These are phyloP conservation scores for Salvelinus namaycush DNA, from an alignment of 2,113 vertebrate species.

Conservation along the genomic window DNA sequence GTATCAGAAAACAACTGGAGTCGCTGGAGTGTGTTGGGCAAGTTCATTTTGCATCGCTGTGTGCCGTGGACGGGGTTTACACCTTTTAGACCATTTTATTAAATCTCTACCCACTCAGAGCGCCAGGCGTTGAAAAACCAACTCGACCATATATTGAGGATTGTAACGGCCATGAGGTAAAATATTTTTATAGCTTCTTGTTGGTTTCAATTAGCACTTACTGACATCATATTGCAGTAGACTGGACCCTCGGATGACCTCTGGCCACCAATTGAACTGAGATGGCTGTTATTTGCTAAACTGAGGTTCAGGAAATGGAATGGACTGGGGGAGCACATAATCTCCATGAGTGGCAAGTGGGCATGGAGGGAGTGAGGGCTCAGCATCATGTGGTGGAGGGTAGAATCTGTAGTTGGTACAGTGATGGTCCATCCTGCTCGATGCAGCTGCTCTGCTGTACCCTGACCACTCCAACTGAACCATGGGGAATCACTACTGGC, in stretches of 20 bases:
- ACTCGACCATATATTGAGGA: not conserved
- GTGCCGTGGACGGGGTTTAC: too few relatives aligned
- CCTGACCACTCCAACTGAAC: not conserved
- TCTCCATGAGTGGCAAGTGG: slow-evolving; percentile 11
- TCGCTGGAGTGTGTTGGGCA: too few relatives aligned
- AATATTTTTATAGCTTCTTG: not conserved
- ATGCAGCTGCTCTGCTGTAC: slow-evolving; percentile 11
- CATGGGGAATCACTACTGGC: slow-evolving; percentile 5
- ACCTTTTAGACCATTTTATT: too few relatives aligned
- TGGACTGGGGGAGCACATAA: slow-evolving; percentile 5
- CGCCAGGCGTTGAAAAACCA: too few relatives aligned
- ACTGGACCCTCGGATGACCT: slow-evolving; percentile 34
- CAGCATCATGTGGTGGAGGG: slow-evolving; percentile 10
- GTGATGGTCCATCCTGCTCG: not conserved
- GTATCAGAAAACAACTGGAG: too few relatives aligned
- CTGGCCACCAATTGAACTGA: slow-evolving; percentile 1
- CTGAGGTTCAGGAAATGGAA: slow-evolving; percentile 28
- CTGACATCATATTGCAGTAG: slow-evolving; percentile 44
- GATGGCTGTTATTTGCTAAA: slow-evolving; percentile 8
- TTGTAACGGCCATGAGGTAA: not conserved
- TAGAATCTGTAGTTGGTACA: slow-evolving; percentile 8
- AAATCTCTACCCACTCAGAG: too few relatives aligned
- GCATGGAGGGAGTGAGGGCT: slow-evolving; percentile 14
- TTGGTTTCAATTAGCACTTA: slow-evolving; percentile 30
- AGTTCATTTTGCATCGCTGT: too few relatives aligned